Evolutionary conservation across 2,888 invertebrate genomes (phyloP), one percentile per base, ranked within the genome.

Genomic region (Tyria jacobaeae): DNA sequence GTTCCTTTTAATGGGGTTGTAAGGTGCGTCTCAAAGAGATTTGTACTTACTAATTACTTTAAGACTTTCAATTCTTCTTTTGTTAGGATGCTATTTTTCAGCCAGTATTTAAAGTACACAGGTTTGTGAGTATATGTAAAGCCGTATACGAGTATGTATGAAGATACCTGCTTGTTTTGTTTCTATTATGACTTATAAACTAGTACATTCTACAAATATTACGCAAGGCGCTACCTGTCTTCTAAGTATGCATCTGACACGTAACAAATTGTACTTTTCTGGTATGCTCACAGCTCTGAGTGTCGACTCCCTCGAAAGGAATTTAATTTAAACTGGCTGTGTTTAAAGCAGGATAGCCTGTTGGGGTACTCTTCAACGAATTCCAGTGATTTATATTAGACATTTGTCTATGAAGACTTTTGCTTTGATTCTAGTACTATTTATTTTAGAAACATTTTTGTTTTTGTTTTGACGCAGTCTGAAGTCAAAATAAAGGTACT

Each of bases 281-380:
- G 1, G 21, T 44, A 12, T 21, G 44, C 44, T 12, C 44, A 21
- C 12, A 44, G 21, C 60, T 34, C 37, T 56, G 59, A 55, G 39
- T 44, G 21, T 44, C 21, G 21, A 44, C 44, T 21, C 24, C 21
- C 37, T 44, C 44, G 44, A 48, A 15, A 24, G 25, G 14, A 50
- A 57, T 34, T 17, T 27, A 57, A 56, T 44, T 21, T 44, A 44
- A 21, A 44, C 44, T 44, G 21, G 21, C 44, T 44, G 7, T 31
- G 44, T 44, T 44, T 12, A 21, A 44, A 44, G 44, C 44, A 10
- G 10, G 44, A 44, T 10, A 12, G 21, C 10, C 17, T 7, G 44
- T 12, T 44, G 44, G 44, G 1, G 12, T 44, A 44, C 44, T 17
- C 21, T 44, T 12, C 21, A 44, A 21, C 10, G 44, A 21, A 44